Evolutionary conservation across 2,113 vertebrate genomes (phyloP).

Genomic region (Mus musculus): DNA sequence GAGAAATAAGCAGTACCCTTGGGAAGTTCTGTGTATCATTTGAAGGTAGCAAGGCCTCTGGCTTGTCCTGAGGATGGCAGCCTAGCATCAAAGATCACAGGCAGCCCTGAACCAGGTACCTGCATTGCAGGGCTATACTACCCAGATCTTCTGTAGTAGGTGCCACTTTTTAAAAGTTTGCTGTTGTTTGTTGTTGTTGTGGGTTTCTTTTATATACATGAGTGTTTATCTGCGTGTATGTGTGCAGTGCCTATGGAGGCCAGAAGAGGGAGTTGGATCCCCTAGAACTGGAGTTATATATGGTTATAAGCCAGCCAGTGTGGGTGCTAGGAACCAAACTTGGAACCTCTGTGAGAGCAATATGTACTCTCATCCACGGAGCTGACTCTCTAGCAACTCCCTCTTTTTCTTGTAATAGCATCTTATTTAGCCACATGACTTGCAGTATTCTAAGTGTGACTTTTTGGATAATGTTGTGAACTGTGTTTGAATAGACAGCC

Average conservation of each 20-base stretch:
- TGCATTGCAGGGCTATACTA: not conserved
- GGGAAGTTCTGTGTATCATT: not conserved
- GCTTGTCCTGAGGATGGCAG: not conserved
- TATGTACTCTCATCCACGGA: not conserved
- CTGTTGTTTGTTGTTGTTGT: not conserved
- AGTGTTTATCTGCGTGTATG: not conserved
- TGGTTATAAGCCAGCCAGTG: not conserved
- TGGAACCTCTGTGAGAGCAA: not conserved
- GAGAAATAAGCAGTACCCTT: not conserved
- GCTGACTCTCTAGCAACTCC: not conserved
- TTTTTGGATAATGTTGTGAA: not conserved
- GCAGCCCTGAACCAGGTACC: not conserved
- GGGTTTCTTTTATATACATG: not conserved
- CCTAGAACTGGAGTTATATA: not conserved
- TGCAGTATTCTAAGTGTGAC: not conserved
- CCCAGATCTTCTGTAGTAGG: too few species aligned
- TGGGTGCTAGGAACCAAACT: not conserved
- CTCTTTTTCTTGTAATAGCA: not conserved
- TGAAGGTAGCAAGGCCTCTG: not conserved
- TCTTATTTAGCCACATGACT: not conserved
- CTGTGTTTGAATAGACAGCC: not conserved
- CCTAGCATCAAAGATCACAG: not conserved
- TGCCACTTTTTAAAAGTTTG: not conserved
- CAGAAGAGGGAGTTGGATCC: not conserved
- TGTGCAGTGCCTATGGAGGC: not conserved